Percentiles rank a stretch among this genome's conserved stretches.
Conservation (phyloP, 2,113 vertebrate genomes). For the Indri indri region DNA sequence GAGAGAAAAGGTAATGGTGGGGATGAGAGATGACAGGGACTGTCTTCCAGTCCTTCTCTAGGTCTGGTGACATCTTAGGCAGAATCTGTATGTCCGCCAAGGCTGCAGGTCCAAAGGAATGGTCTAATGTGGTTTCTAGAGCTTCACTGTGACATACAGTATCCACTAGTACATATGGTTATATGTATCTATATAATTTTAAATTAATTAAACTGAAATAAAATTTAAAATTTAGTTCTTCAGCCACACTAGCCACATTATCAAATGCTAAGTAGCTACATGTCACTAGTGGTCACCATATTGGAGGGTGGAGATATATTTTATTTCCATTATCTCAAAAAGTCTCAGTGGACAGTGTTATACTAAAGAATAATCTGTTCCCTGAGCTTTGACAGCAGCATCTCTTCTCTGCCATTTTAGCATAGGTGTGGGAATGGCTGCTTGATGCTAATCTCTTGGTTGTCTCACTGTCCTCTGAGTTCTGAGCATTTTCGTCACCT, state of each 20-base stretch:
- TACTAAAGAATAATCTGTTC: not conserved
- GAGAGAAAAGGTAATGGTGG: not conserved
- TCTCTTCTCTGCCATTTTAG: not conserved
- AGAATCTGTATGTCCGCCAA: not conserved
- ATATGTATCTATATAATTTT: not conserved
- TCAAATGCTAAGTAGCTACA: not conserved
- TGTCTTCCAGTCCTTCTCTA: not conserved
- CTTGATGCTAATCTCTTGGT: not conserved
- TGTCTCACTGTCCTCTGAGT: not conserved
- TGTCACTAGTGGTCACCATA: not conserved
- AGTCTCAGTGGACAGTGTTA: rapidly evolving
- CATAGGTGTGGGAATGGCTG: rapidly evolving
- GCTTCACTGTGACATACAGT: not conserved
- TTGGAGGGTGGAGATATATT: not conserved
- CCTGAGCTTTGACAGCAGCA: not conserved
- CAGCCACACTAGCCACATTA: not conserved
- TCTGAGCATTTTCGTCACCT: not conserved
- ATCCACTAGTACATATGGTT: not conserved
- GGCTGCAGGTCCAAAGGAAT: not conserved
- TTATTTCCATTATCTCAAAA: not conserved
- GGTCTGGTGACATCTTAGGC: not conserved
- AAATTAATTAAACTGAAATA: not conserved
- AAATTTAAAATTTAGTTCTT: not conserved
- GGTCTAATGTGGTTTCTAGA: not conserved
- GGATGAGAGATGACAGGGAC: not conserved